A percentile compares a stretch with the other conserved stretches of the same genome.
phyloP scores from a whole-genome alignment of 1,140 invertebrate species.

The Tribolium castaneum region DNA sequence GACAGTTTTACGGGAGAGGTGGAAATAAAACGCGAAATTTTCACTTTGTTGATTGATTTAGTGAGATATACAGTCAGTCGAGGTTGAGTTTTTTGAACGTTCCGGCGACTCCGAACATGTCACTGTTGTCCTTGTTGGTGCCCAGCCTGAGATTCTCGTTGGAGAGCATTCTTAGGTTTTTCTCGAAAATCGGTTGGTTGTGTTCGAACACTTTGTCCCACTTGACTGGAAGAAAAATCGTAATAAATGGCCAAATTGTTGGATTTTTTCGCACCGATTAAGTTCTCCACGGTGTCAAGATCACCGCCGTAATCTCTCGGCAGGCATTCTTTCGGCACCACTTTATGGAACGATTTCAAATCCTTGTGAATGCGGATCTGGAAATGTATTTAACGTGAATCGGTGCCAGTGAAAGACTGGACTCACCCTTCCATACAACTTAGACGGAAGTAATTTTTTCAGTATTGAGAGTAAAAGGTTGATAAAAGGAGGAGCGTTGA shows the following conservation, averaged over 20 bases:
- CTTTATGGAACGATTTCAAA: slow-evolving; percentile 29
- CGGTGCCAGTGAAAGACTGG: neutral
- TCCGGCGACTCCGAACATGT: slow-evolving; percentile 26
- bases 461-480: slow-evolving; percentile 23
- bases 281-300: slow-evolving; percentile 6
- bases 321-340: slow-evolving; percentile 22
- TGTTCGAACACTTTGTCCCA: slow-evolving; percentile 26
- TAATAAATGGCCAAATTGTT: neutral
- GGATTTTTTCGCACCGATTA: neutral
- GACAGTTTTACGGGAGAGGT: neutral
- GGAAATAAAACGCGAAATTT: no score
- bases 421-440: slow-evolving; percentile 28
- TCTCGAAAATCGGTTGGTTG: slow-evolving; percentile 4
- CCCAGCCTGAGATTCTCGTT: slow-evolving; percentile 15
- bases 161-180: neutral
- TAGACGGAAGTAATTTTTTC: slow-evolving; percentile 23
- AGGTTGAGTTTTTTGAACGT: slow-evolving; percentile 19
- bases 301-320: slow-evolving; percentile 24
- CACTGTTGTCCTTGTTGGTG: neutral
- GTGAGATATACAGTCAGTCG: neutral
- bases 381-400: slow-evolving; percentile 19
- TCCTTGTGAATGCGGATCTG: slow-evolving; percentile 36
- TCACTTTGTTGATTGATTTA: neutral
- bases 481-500: slow-evolving; percentile 33
- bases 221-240: neutral